Base-by-base conservation (phyloP, 53 echinoderm and acorn worm genomes). In the Luidia sarsii region DNA sequence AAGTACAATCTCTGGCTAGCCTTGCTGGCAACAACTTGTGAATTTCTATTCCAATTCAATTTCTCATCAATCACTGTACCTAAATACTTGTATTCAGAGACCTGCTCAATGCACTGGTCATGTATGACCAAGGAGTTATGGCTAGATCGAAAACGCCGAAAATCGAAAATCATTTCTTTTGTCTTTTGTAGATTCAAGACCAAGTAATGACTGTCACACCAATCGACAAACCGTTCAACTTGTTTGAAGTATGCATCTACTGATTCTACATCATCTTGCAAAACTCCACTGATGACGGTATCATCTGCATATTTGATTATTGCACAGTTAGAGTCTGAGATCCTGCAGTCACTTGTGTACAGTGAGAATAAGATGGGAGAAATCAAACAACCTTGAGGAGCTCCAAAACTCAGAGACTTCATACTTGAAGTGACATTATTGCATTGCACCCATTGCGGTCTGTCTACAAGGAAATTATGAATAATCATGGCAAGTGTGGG, bases 151-250 rank as follows among this genome's bases (percentile, higher is more conserved):
- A 33, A 77, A 3, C 75, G 60, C 19, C 75, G 64, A 31, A 51
- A 50, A 21, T 65, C 65, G 13, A 80, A 64, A 23, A 57, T 50
- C 33, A 80, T 65, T 80, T 80, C 51, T 29, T 61, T 80, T 0
- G 64, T 80, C 35, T 64, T 80, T 1, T 64, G 10, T 0, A 49
- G 50, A 18, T 80, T 63, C 24, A 80, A 3, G 1, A 64, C 50
- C 32, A 64, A 13, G 11, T 49, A 20, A 18, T 62, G 64, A 4
- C 50, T 27, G 1, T 80, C 57, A 38, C 57, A 75, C 57, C 75
- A 75, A 22, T 57, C 75, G 2, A 57, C 60, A 23, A 59, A 75
- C 27, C 30, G 33, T 28, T 39, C 7, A 6, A 56, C 43, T 22
- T 25, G 22, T 16, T 7, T 53, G 4, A 52, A 14, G 36, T 54